A percentile compares a stretch with the other conserved stretches of the same genome.
Conservation (phyloP, 2,797 vertebrate species). For the Sphaeramia orbicularis region DNA sequence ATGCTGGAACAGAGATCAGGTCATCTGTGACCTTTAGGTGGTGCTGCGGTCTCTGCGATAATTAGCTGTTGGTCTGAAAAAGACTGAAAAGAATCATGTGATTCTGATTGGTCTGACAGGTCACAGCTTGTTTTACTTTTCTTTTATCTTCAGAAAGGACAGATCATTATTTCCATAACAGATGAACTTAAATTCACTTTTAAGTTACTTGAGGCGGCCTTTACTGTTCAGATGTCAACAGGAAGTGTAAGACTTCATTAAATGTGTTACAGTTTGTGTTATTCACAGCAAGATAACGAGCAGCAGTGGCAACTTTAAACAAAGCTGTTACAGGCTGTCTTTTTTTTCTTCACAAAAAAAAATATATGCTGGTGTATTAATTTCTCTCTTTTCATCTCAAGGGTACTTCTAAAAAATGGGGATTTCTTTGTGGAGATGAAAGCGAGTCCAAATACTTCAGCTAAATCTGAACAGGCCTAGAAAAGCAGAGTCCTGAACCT, state of each 20-base stretch:
- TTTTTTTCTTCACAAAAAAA: too few relatives aligned
- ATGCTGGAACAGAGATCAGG: neutral
- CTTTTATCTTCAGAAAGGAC: slow-evolving; percentile 20
- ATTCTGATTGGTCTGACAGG: neutral
- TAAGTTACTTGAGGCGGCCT: slow-evolving; percentile 16
- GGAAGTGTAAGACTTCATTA: slow-evolving; percentile 41
- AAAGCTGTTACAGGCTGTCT: slow-evolving; percentile 21
- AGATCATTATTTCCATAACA: slow-evolving; percentile 23
- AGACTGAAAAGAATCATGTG: neutral
- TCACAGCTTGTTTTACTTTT: slow-evolving; percentile 25
- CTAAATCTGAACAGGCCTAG: slow-evolving; percentile 28
- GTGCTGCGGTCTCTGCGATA: neutral
- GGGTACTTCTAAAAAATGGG: slow-evolving; percentile 37
- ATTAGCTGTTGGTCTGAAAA: neutral
- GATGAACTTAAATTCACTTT: slow-evolving; percentile 33
- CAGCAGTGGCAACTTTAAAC: slow-evolving; percentile 13
- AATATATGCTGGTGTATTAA: neutral
- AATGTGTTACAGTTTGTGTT: slow-evolving; percentile 31
- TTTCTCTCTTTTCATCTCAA: slow-evolving; percentile 42
- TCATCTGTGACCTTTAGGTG: slow-evolving; percentile 25
- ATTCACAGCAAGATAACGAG: slow-evolving; percentile 52
- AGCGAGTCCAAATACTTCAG: slow-evolving; percentile 47
- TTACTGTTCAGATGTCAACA: slow-evolving; percentile 16
- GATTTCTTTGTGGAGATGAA: slow-evolving; percentile 57
- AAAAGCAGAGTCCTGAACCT: slow-evolving; percentile 44